These are phyloP conservation scores for Rhaphigaster nebulosa DNA, from an alignment of 2,888 invertebrate species.

Conservation along the genomic window DNA sequence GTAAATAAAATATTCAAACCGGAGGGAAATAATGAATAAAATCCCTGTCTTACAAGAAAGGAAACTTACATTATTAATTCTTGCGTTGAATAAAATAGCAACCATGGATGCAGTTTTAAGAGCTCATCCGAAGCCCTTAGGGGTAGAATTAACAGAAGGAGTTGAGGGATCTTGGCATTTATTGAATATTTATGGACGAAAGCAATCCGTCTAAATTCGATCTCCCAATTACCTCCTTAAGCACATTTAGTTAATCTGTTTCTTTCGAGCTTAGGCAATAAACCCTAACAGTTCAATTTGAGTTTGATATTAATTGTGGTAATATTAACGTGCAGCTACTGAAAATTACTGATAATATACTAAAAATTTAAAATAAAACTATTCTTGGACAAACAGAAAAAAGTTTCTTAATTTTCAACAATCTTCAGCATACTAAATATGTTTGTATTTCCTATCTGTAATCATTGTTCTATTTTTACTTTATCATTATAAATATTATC, in stretches of 20 bases:
- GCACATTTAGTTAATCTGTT: background rate
- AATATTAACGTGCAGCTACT: too few relatives aligned
- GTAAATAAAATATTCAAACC: constrained; percentile 21
- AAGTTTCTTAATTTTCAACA: too few relatives aligned
- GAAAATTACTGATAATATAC: too few relatives aligned
- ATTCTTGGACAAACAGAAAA: too few relatives aligned
- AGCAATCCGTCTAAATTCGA: background rate
- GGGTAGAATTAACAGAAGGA: background rate
- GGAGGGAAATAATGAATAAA: background rate
- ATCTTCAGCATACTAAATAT: too few relatives aligned
- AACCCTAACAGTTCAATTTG: background rate
- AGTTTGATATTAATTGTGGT: background rate
- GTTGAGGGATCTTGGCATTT: constrained; percentile 1
- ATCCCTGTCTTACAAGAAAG: constrained; percentile 47
- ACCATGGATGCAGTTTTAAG: constrained; percentile 36
- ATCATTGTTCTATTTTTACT: too few relatives aligned
- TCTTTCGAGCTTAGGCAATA: too few relatives aligned
- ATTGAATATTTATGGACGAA: constrained; percentile 10
- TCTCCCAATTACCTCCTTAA: constrained; percentile 13
- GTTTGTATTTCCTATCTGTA: too few relatives aligned
- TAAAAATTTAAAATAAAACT: too few relatives aligned
- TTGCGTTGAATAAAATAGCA: background rate
- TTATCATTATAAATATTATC: too few relatives aligned
- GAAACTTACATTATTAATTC: background rate
- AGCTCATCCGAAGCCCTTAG: constrained; percentile 17